Base-by-base conservation (phyloP, 2,888 invertebrate genomes). In the Amblyjoppa fuscipennis region DNA sequence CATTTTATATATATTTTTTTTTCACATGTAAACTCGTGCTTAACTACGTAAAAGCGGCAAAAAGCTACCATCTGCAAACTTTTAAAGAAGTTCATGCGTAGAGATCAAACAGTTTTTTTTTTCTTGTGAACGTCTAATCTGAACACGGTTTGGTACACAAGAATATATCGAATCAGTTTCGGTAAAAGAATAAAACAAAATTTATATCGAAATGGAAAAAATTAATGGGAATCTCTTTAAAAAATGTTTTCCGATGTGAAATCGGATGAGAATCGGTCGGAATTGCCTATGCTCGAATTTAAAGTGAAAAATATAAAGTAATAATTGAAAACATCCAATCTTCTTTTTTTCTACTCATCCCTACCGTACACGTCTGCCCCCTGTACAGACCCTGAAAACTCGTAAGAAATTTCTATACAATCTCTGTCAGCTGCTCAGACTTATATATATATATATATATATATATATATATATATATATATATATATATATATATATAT, bases 11-110 rank as follows among this genome's bases (percentile, higher is more conserved):
- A 66, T 28, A 49, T 70, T 87, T 90, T 85, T 75, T 89, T 89
- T 89, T 90, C 90, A 93, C 92, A 93, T 64, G 90, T 92, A 92
- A 93, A 91, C 91, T 93, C 93, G 94, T 94, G 94, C 94, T 93
- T 89, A 93, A 93, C 94, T 94, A 94, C 93, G 85, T 87, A 91
- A 91, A 94, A 94, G 94, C 93, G 91, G 93, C 93, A 92, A 94
- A 80, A 84, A 94, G 93, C 93, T 93, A 94, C 92, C 89, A 89
- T 92, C 91, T 91, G 92, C 93, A 93, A 93, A 93, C 92, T 70
- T 75, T 77, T 92, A 92, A 90, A 93, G 92, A 93, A 64, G 89
- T 91, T 77, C 94, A 94, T 94, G 93, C 94, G 90, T 91, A 93
- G 93, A 93, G 89, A 91, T 92, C 89, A 89, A 91, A 91, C 89